These are phyloP conservation scores for Daboia siamensis DNA, from an alignment of 2,113 vertebrate species.

Conservation along the genomic window DNA sequence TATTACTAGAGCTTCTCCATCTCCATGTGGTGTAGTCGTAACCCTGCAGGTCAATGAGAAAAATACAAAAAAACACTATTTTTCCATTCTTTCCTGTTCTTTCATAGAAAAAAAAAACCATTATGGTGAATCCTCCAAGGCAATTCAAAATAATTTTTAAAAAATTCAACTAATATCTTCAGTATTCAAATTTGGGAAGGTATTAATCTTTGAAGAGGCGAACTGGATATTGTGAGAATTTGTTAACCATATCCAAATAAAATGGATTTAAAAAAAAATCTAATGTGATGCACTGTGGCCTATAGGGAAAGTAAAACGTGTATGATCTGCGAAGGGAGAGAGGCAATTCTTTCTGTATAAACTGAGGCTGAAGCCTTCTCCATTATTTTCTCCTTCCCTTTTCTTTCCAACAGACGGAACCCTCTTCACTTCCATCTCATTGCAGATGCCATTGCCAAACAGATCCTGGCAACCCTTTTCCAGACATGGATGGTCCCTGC, in stretches of 20 bases:
- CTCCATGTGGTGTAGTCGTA: not conserved
- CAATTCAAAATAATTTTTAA: conserved; percentile 21
- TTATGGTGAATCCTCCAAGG: not conserved
- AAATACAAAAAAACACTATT: not conserved
- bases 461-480: conserved; percentile 93
- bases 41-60: not conserved
- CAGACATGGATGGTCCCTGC: conserved; percentile 98
- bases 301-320: not conserved
- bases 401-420: conserved; percentile 78
- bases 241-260: not conserved
- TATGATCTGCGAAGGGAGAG: not conserved
- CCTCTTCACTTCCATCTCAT: conserved; percentile 98
- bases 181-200: not conserved
- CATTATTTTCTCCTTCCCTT: not conserved
- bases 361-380: not conserved
- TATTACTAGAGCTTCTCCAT: not conserved
- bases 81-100: not conserved
- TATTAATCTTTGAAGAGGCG: conserved; percentile 23
- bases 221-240: not conserved
- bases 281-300: not conserved
- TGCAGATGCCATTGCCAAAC: conserved; percentile 92
- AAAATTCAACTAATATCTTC: not conserved
- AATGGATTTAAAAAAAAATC: not conserved
- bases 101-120: not conserved
- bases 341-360: not conserved